Percentiles rank a stretch among this genome's conserved stretches.
These are phyloP conservation scores for Lysandra bellargus DNA, from an alignment of 2,888 invertebrate species.

Conservation along the genomic window DNA sequence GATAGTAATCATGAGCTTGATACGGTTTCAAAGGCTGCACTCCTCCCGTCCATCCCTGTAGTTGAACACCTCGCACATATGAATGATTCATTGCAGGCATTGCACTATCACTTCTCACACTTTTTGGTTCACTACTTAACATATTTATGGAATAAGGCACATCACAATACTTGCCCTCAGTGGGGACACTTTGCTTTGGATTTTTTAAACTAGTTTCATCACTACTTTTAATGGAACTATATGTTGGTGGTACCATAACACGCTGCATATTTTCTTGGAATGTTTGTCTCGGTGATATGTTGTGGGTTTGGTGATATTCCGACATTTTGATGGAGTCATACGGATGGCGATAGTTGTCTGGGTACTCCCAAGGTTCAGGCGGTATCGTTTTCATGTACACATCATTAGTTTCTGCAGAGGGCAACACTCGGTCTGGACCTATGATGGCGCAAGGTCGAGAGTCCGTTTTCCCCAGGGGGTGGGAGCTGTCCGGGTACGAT, in stretches of 20 bases:
- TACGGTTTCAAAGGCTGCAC: constrained; percentile 59
- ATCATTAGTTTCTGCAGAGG: constrained; percentile 55
- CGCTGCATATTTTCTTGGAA: constrained; percentile 79
- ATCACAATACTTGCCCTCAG: constrained; percentile 72
- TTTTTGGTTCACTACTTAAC: constrained; percentile 65
- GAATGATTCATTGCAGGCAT: constrained; percentile 58
- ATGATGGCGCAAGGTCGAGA: constrained; percentile 76
- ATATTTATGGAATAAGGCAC: constrained; percentile 73
- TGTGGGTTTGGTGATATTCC: constrained; percentile 64
- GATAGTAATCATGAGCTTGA: constrained; percentile 64
- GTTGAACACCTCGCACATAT: constrained; percentile 52
- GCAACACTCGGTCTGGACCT: constrained; percentile 71
- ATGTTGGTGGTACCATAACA: constrained; percentile 70
- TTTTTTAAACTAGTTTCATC: constrained; percentile 62
- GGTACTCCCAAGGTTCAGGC: constrained; percentile 60
- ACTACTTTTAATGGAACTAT: constrained; percentile 58
- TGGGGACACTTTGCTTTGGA: constrained; percentile 58
- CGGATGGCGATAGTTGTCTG: constrained; percentile 61
- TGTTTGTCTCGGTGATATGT: constrained; percentile 78
- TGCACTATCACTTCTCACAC: constrained; percentile 62
- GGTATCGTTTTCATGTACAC: constrained; percentile 59
- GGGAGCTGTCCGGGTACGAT: constrained; percentile 64
- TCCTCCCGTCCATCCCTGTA: constrained; percentile 59
- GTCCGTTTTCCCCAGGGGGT: constrained; percentile 68
- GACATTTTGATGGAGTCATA: constrained; percentile 61